phyloP scores from a whole-genome alignment of 2,888 invertebrate genomes.

The Stenodera caucasica region DNA sequence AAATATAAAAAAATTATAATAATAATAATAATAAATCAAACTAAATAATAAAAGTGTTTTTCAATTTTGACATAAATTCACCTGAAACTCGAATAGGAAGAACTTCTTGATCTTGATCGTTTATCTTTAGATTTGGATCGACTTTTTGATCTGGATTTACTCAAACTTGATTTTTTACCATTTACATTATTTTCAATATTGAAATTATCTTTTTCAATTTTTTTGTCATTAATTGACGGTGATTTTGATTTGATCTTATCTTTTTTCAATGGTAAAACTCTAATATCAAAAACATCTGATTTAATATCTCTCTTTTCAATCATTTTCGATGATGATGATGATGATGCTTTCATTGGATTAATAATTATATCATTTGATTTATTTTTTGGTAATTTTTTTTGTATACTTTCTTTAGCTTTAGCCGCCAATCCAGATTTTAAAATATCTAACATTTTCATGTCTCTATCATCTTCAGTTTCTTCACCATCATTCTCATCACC shows the following conservation, averaged over 20 bases:
- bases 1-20: slow-evolving; percentile 14
- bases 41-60: too few species aligned
- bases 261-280: slow-evolving; percentile 45
- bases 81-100: slow-evolving; percentile 58
- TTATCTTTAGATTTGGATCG: slow-evolving; percentile 45
- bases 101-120: slow-evolving; percentile 53
- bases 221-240: slow-evolving; percentile 17
- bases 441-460: slow-evolving; percentile 68
- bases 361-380: slow-evolving; percentile 20
- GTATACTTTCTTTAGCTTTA: slow-evolving; percentile 71
- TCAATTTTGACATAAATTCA: too few species aligned
- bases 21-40: too few species aligned
- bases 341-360: slow-evolving; percentile 4
- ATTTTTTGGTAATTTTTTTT: slow-evolving; percentile 58
- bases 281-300: slow-evolving; percentile 50
- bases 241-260: slow-evolving; percentile 32
- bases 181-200: slow-evolving; percentile 36
- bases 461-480: slow-evolving; percentile 67
- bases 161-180: slow-evolving; percentile 43
- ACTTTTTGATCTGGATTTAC: slow-evolving; percentile 32
- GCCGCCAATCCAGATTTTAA: slow-evolving; percentile 67
- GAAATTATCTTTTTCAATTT: slow-evolving; percentile 39
- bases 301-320: slow-evolving; percentile 40
- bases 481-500: slow-evolving; percentile 55
- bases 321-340: slow-evolving; percentile 32